Evolutionary conservation across 2,888 invertebrate genomes (phyloP).

Genomic region (Eurytoma californica): DNA sequence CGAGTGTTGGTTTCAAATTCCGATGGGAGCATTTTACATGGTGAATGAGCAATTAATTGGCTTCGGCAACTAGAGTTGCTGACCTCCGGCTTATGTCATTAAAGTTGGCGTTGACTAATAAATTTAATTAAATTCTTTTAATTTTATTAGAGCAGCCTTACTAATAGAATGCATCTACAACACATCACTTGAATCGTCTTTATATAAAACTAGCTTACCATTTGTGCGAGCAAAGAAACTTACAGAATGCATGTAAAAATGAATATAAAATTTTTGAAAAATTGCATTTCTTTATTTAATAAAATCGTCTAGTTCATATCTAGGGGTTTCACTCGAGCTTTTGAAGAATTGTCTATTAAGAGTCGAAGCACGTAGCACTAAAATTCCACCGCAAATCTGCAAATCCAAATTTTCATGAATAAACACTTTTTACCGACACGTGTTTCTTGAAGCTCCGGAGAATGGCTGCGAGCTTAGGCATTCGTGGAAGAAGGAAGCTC

Average conservation of each 20-base stretch:
- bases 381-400: neutral
- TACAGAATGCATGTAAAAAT: neutral
- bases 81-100: constrained; percentile 45
- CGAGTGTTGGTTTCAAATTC: neutral
- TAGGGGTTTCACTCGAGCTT: too few species aligned
- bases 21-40: constrained; percentile 4
- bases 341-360: too few species aligned
- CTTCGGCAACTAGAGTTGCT: constrained; percentile 18
- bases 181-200: neutral
- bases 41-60: neutral
- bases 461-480: too few species aligned
- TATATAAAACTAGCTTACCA: neutral
- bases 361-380: too few species aligned
- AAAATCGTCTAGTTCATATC: too few species aligned
- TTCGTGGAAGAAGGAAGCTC: neutral
- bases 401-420: neutral
- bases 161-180: constrained; percentile 11
- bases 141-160: constrained; percentile 51
- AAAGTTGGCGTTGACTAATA: constrained; percentile 30
- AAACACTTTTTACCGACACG: neutral
- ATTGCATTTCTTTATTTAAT: too few species aligned
- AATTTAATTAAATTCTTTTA: constrained; percentile 53
- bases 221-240: neutral
- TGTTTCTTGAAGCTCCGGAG: neutral
- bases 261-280: too few species aligned